Conservation (phyloP, 2,888 invertebrate genomes). For the Dynastes maya region DNA sequence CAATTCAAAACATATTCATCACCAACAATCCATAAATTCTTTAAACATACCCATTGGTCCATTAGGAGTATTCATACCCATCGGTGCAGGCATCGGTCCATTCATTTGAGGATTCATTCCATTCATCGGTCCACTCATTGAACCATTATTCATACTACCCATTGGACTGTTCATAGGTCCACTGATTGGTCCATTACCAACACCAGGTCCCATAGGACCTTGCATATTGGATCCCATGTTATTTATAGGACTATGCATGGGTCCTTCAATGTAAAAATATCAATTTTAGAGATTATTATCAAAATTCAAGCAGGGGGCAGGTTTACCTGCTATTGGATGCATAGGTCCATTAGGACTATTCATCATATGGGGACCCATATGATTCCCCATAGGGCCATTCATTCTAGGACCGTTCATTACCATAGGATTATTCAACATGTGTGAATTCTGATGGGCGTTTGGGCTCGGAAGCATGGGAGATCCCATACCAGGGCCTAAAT, state of each 20-base stretch:
- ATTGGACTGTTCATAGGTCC: conserved; percentile 77
- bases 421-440: conserved; percentile 67
- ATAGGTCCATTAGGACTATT: conserved; percentile 78
- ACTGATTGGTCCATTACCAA: conserved; percentile 80
- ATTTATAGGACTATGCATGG: conserved; percentile 77
- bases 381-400: conserved; percentile 67
- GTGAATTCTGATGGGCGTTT: conserved; percentile 64
- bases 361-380: conserved; percentile 72
- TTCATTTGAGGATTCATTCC: conserved; percentile 61
- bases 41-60: conserved; percentile 62
- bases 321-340: conserved; percentile 71
- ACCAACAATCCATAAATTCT: not conserved
- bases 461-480: conserved; percentile 71
- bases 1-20: conserved; percentile 47
- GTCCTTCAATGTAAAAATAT: conserved; percentile 62
- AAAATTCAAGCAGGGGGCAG: not conserved
- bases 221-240: conserved; percentile 75
- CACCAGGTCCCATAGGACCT: conserved; percentile 62
- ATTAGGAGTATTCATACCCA: conserved; percentile 61
- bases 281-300: not conserved
- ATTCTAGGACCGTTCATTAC: conserved; percentile 71
- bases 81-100: conserved; percentile 59
- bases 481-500: conserved; percentile 53
- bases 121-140: conserved; percentile 64
- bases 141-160: conserved; percentile 78